These are phyloP conservation scores for Mellilla xanthometata DNA, from an alignment of 2,888 invertebrate species.

Conservation along the genomic window DNA sequence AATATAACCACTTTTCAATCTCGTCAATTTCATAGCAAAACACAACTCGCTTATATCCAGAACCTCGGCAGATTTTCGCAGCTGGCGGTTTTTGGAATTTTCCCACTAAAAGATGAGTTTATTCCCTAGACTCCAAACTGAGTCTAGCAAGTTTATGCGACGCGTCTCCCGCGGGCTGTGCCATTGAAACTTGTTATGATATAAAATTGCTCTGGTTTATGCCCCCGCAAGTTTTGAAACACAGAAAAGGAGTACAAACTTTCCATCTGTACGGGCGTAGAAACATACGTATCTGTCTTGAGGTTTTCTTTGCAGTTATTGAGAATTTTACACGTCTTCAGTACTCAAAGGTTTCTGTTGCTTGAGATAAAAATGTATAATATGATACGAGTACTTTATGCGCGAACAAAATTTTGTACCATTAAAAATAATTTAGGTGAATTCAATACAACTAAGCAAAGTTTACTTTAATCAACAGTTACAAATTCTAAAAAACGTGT, in stretches of 20 bases:
- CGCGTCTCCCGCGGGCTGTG: slow-evolving; percentile 42
- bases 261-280: slow-evolving; percentile 24
- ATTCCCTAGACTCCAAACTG: slow-evolving; percentile 37
- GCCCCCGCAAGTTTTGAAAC: slow-evolving; percentile 41
- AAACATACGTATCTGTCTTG: slow-evolving; percentile 22
- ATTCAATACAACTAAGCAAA: too few relatives aligned
- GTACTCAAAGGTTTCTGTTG: background rate
- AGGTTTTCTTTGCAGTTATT: slow-evolving; percentile 17
- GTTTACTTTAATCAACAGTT: too few relatives aligned
- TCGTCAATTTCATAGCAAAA: slow-evolving; percentile 8
- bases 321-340: slow-evolving; percentile 16
- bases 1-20: slow-evolving; percentile 1
- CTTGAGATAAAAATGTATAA: background rate
- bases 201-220: slow-evolving; percentile 54
- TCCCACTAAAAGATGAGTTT: slow-evolving; percentile 32
- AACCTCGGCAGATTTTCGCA: slow-evolving; percentile 21
- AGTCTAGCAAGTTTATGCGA: slow-evolving; percentile 50
- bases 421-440: too few relatives aligned
- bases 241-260: slow-evolving; percentile 31
- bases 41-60: slow-evolving; percentile 12
- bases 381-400: too few relatives aligned
- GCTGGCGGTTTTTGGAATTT: slow-evolving; percentile 36
- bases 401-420: too few relatives aligned
- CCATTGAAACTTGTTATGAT: slow-evolving; percentile 59
- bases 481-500: too few relatives aligned